phyloP scores from a whole-genome alignment of 2,888 invertebrate species.

The Mantis religiosa region DNA sequence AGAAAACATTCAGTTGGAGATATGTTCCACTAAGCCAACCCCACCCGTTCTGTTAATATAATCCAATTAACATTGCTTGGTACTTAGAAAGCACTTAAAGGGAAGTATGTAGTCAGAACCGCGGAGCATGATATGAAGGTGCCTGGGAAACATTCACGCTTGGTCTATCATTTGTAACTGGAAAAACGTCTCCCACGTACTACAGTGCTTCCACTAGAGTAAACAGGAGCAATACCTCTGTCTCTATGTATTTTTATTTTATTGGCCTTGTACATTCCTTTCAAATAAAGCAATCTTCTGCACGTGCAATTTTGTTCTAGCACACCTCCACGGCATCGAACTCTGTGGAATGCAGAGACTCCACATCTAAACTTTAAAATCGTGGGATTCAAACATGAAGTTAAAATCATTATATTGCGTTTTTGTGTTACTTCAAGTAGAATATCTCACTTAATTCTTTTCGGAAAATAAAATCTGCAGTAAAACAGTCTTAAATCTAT shows the following conservation, averaged over 20 bases:
- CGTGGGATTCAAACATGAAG: too few species aligned
- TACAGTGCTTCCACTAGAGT: neutral
- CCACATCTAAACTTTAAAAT: too few species aligned
- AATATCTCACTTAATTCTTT: too few species aligned
- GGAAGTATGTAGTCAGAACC: neutral
- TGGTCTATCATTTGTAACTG: neutral
- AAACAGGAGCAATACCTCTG: neutral
- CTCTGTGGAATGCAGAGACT: too few species aligned
- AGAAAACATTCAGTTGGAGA: neutral
- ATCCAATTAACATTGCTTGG: neutral
- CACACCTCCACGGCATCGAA: neutral
- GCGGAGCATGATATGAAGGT: neutral
- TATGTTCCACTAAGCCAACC: neutral
- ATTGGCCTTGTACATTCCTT: neutral
- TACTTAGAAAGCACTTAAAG: neutral
- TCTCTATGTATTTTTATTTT: neutral
- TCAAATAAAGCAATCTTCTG: neutral
- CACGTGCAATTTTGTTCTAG: neutral
- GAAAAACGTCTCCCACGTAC: neutral
- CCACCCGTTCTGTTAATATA: neutral
- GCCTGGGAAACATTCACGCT: neutral
- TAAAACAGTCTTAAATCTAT: too few species aligned
- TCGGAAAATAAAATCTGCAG: too few species aligned
- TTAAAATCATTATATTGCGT: too few species aligned
- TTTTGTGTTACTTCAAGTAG: too few species aligned